A percentile compares a stretch with the other conserved stretches of the same genome.
These are phyloP conservation scores for Parnassius apollo DNA, from an alignment of 2,888 invertebrate genomes.

Conservation along the genomic window DNA sequence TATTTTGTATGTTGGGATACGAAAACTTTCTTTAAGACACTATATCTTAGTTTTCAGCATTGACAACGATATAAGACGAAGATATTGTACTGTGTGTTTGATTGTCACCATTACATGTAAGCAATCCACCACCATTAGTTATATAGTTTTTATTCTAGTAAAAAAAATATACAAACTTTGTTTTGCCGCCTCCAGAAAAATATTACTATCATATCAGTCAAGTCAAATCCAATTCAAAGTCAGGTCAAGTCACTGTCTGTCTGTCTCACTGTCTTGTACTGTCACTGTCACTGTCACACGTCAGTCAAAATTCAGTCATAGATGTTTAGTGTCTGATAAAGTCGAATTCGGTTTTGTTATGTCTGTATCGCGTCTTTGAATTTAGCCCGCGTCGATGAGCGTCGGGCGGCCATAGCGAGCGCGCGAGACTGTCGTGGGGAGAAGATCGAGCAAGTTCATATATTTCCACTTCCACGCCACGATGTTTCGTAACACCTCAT, in stretches of 20 bases:
- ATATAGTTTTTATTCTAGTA: background rate
- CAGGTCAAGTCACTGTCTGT: slow-evolving; percentile 28
- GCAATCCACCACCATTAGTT: too few relatives aligned
- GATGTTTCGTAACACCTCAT: slow-evolving; percentile 36
- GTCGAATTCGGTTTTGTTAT: slow-evolving; percentile 42
- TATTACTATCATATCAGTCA: slow-evolving; percentile 39
- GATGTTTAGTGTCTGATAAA: slow-evolving; percentile 33
- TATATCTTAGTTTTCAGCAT: too few relatives aligned
- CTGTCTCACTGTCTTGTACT: slow-evolving; percentile 31
- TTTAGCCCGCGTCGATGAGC: slow-evolving; percentile 53
- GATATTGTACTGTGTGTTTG: too few relatives aligned
- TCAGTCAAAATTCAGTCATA: slow-evolving; percentile 32
- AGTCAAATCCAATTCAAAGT: slow-evolving; percentile 37
- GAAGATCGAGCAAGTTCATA: slow-evolving; percentile 50
- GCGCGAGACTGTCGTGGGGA: slow-evolving; percentile 59
- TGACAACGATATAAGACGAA: too few relatives aligned
- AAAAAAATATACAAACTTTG: slow-evolving; percentile 40
- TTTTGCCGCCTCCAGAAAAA: slow-evolving; percentile 43
- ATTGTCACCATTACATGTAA: too few relatives aligned
- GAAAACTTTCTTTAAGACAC: too few relatives aligned
- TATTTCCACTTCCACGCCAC: slow-evolving; percentile 67
- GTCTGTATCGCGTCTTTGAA: slow-evolving; percentile 60
- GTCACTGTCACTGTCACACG: slow-evolving; percentile 43
- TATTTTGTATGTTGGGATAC: too few relatives aligned
- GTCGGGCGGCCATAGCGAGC: slow-evolving; percentile 62